Base-by-base conservation (phyloP, 2,113 vertebrate species). In the Chelonoidis abingdonii region DNA sequence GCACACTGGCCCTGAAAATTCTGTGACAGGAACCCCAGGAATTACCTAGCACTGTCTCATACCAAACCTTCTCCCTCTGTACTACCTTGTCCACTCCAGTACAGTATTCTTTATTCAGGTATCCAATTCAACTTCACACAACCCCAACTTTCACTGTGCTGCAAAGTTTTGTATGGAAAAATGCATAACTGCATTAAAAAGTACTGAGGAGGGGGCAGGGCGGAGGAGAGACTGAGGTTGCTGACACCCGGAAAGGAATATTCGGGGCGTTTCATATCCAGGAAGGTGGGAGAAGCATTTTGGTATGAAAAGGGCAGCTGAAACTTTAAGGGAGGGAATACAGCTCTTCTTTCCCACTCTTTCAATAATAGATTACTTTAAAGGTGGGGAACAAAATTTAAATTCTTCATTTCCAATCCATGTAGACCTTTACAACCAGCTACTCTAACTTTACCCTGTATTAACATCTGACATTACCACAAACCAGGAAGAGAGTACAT, bases 71-170 rank as follows among this genome's bases (percentile, higher is more conserved):
- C 84, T 94, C 69, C 76, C 84, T 14, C 75, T 88, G 81, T 91
- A 54, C 9, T 65, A 92, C 92, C 35, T 85, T 90, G 89, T 54
- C 82, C n/a, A 57, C 52, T 93, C 53, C 50, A 59, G 85, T 50
- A 53, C 89, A 83, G 12, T 16, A 53, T 54, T 86, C 86, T 80
- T 89, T 86, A 52, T 85, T 84, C 83, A 10, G 79, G 54, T 81
- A 75, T n/a, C 0, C 0, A 79, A 54, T 49, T 85, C 54, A 87
- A 47, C 65, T 90, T 87, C 0, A 0, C 75, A 83, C 13, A 78
- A 57, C 56, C 78, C 35, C 87, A 87, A 84, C 54, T 88, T 53
- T 19, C 79, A 75, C 19, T 87, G 75, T 87, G 54, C 24, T 44
- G 65, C 83, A 65, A 81, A 82, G 31, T n/a, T 0, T 14, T 86